Evolutionary conservation across 1,140 invertebrate genomes (phyloP).

Genomic region (Capitella teleta): DNA sequence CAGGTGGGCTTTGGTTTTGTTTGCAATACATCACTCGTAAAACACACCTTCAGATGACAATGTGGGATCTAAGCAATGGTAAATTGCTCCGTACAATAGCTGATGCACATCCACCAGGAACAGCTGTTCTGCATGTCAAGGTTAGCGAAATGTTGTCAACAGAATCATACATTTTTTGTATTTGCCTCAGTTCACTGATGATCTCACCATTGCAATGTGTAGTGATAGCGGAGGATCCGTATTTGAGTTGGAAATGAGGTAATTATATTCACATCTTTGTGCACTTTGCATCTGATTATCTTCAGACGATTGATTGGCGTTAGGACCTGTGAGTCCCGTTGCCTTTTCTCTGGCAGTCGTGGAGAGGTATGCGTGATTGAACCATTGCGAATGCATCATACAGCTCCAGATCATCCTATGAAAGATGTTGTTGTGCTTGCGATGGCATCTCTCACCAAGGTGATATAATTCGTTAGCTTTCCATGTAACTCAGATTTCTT

Average conservation of each 20-base stretch:
- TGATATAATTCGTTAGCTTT: slow-evolving; percentile 22
- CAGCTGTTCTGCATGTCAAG: slow-evolving; percentile 74
- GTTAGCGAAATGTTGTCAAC: slow-evolving; percentile 33
- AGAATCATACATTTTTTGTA: neutral
- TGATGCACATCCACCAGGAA: slow-evolving; percentile 75
- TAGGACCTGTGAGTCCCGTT: slow-evolving; percentile 73
- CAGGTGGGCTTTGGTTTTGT: slow-evolving; percentile 44
- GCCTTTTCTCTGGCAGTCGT: slow-evolving; percentile 84
- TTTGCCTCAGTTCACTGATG: slow-evolving; percentile 57
- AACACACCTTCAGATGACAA: slow-evolving; percentile 37
- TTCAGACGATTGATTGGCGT: slow-evolving; percentile 66
- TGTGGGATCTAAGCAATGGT: slow-evolving; percentile 46
- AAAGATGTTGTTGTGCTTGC: slow-evolving; percentile 65
- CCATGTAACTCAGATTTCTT: neutral
- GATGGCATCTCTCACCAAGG: slow-evolving; percentile 83
- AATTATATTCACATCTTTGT: slow-evolving; percentile 14
- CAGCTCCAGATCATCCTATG: slow-evolving; percentile 59
- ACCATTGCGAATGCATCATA: slow-evolving; percentile 58
- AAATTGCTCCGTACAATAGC: slow-evolving; percentile 64
- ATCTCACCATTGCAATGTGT: slow-evolving; percentile 63
- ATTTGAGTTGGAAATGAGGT: slow-evolving; percentile 82
- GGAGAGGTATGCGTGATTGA: slow-evolving; percentile 88
- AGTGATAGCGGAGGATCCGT: slow-evolving; percentile 95
- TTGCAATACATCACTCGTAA: neutral
- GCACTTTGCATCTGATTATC: neutral